Evolutionary conservation across 2,797 vertebrate species (phyloP).

Genomic region (Scolopax bukidnonensis): DNA sequence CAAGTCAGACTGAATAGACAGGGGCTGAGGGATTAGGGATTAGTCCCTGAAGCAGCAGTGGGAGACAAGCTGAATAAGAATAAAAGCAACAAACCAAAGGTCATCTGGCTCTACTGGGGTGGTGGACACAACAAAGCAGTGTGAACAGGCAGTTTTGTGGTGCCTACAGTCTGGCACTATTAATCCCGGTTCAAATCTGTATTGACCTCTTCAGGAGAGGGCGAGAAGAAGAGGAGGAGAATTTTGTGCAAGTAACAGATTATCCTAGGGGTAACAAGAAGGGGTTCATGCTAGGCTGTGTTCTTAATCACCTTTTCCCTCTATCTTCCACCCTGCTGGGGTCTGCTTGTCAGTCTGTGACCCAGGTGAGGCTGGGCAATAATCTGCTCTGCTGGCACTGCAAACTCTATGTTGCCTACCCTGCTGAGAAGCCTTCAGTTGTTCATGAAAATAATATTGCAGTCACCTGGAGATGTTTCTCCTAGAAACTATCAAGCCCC

Average conservation of each 20-base stretch:
- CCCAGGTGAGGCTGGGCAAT: not conserved
- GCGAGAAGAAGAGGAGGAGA: not conserved
- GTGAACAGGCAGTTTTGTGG: not conserved
- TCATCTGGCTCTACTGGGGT: not conserved
- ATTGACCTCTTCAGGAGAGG: not conserved
- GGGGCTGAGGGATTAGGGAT: not conserved
- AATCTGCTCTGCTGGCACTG: not conserved
- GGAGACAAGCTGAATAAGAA: not conserved
- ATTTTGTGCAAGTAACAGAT: not conserved
- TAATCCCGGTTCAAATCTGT: not conserved
- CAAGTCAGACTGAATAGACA: not conserved
- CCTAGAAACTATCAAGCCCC: not conserved
- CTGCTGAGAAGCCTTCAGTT: not conserved
- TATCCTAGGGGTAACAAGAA: not conserved
- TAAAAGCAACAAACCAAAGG: not conserved
- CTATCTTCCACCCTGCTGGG: not conserved
- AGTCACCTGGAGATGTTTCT: not conserved
- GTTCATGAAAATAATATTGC: not conserved
- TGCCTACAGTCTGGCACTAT: not conserved
- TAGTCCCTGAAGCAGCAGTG: not conserved
- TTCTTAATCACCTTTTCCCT: not conserved
- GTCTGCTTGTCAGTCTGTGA: not conserved
- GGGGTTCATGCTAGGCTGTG: not conserved
- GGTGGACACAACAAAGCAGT: not conserved
- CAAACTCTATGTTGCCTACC: not conserved